Evolutionary conservation across 1,140 invertebrate species (phyloP), one percentile per base, ranked within the genome.

Genomic region (Aphidius gifuensis): DNA sequence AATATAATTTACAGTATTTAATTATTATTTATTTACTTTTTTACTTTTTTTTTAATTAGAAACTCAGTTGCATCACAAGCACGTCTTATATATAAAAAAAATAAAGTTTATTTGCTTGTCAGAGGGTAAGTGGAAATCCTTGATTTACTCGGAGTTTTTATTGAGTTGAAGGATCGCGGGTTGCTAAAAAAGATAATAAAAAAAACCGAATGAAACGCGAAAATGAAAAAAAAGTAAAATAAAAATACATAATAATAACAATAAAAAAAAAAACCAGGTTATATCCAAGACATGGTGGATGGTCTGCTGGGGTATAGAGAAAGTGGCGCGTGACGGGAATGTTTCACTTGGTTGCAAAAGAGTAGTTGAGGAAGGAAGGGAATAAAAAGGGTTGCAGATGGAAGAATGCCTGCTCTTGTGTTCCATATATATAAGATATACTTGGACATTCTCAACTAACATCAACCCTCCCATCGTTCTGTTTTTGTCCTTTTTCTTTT

Each of bases 321-420:
- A 48, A 61, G 63, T 68, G 58, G 66, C 57, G 64, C 72, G 72
- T 74, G 72, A 74, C 66, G 63, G 46, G 72, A 74, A 71, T 73
- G 66, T 66, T 61, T 59, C 57, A 53, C 43, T 53, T 16, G 9
- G 38, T 38, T 56, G 44, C 11, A 9, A 9, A 45, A 45, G 5
- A 43, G 45, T 47, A 32, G 21, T 45, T 7, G 9, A n/a, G 6
- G 45, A 49, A n/a, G 44, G 56, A 23, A 44, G 5, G 23, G 56
- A 9, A 23, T n/a, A 32, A 43, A 21, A 21, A 39, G 11, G 45
- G 11, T 45, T 38, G 44, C 21, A 43, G 23, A 32, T 58, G 55
- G 39, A 51, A 57, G 56, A 60, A 56, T 50, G 53, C 39, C 40
- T 58, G 44, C 40, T 16, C 38, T 47, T 9, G 23, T 32, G 23